Evolutionary conservation across 2,888 invertebrate species (phyloP), one percentile per base, ranked within the genome.

Genomic region (Oxystoma pomonae): DNA sequence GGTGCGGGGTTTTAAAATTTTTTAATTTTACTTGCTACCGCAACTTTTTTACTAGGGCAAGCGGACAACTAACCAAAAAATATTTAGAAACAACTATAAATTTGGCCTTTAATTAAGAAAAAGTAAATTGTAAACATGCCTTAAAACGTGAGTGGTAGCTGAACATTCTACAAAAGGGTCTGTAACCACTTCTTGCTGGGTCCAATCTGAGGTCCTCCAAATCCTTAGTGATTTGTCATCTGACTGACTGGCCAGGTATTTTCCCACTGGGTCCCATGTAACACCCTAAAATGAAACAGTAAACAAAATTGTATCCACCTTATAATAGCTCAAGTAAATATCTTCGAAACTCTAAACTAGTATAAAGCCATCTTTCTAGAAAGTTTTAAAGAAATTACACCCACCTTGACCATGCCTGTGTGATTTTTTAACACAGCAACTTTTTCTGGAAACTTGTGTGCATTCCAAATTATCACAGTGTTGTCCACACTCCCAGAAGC

Each of bases 401-500:
- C n/a, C n/a, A 78, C 80, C 69, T 98, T 98, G 1, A 98, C 98
- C 69, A 98, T 84, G 0, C 97, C 95, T 0, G 90, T 89, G 74
- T 99, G 98, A 0, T 96, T 97, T 73, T 89, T 91, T 9, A 98
- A 82, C 9, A 91, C 90, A 12, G 91, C 89, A 1, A 96, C 85
- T 80, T 91, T 89, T 71, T 89, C 87, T 0, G 90, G 96, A 77
- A 97, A 91, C 71, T 94, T 92, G 58, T 90, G 88, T 0, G 93
- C 94, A 78, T 98, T 96, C 98, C 99, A 99, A 55, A 99, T 88
- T 57, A 98, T 94, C n/a, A 98, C 90, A 0, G 92, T 92, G 77
- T 98, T 98, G 80, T 99, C 99, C 0, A 99, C 92, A 71, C 98
- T 98, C 73, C 96, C 95, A 58, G 97, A 95, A 5, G 98, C 99